A percentile compares a stretch with the other conserved stretches of the same genome.
Evolutionary conservation across 2,797 vertebrate species (phyloP).

Genomic region (Mus caroli): DNA sequence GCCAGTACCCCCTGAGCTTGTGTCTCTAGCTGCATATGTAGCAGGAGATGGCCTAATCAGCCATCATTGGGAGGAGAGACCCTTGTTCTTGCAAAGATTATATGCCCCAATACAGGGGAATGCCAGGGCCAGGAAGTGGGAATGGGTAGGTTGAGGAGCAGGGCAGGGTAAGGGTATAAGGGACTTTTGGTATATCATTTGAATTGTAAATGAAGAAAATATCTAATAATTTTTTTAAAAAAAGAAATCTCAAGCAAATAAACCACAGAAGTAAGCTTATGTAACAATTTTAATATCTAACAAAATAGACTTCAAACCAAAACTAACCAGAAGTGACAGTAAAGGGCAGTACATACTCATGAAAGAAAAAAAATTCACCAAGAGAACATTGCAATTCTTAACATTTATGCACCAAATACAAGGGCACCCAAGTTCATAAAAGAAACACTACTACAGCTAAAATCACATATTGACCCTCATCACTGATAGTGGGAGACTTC

Average conservation of each 20-base stretch:
- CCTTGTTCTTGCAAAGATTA: too few species aligned
- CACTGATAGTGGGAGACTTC: background rate
- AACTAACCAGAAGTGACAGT: background rate
- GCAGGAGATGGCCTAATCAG: too few species aligned
- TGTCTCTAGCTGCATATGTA: too few species aligned
- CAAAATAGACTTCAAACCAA: background rate
- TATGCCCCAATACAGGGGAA: too few species aligned
- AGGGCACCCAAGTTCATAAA: background rate
- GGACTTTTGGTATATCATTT: too few species aligned
- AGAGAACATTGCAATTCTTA: background rate
- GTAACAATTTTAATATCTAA: background rate
- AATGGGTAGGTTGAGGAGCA: too few species aligned
- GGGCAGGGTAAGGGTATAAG: too few species aligned
- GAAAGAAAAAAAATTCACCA: background rate
- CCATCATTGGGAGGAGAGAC: too few species aligned
- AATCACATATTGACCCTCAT: background rate
- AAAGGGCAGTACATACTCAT: background rate
- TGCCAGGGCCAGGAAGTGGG: too few species aligned
- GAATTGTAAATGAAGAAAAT: too few species aligned
- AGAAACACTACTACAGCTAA: background rate
- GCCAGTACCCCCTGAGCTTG: too few species aligned
- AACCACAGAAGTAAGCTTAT: background rate
- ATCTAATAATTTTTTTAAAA: too few species aligned
- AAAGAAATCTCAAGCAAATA: background rate
- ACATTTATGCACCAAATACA: background rate